phyloP scores from a whole-genome alignment of 1,140 invertebrate species.

The Steinernema khuongi region DNA sequence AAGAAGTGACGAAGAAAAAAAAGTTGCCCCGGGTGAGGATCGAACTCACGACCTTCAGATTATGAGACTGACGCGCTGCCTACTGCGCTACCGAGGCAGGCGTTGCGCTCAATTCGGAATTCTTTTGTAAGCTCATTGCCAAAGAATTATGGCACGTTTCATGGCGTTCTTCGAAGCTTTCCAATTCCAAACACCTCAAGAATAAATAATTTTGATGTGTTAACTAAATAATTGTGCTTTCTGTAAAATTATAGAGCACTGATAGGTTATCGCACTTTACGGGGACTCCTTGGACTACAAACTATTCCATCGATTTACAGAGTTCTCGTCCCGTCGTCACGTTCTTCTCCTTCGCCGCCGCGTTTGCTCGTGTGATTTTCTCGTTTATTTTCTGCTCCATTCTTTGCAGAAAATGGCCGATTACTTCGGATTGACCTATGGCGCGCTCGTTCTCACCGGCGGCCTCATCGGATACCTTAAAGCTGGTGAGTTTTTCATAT shows the following conservation, averaged over 20 bases:
- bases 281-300: neutral
- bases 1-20: too few relatives aligned
- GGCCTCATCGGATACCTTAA: neutral
- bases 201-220: too few relatives aligned
- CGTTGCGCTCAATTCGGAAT: too few relatives aligned
- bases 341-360: neutral
- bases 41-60: conserved; percentile 93
- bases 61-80: conserved; percentile 92
- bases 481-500: neutral
- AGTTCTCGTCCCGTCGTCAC: neutral
- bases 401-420: neutral
- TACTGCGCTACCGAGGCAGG: conserved; percentile 86
- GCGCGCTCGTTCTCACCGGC: neutral
- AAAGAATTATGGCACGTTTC: too few relatives aligned
- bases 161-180: too few relatives aligned
- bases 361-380: neutral
- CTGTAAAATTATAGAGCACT: too few relatives aligned
- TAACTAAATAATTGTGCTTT: too few relatives aligned
- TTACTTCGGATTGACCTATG: neutral
- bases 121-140: too few relatives aligned
- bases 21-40: too few relatives aligned
- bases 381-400: conserved; percentile 3
- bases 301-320: neutral
- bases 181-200: too few relatives aligned
- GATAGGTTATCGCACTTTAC: too few relatives aligned